Conservation (phyloP, 2,113 vertebrate genomes). For the Origma solitaria region DNA sequence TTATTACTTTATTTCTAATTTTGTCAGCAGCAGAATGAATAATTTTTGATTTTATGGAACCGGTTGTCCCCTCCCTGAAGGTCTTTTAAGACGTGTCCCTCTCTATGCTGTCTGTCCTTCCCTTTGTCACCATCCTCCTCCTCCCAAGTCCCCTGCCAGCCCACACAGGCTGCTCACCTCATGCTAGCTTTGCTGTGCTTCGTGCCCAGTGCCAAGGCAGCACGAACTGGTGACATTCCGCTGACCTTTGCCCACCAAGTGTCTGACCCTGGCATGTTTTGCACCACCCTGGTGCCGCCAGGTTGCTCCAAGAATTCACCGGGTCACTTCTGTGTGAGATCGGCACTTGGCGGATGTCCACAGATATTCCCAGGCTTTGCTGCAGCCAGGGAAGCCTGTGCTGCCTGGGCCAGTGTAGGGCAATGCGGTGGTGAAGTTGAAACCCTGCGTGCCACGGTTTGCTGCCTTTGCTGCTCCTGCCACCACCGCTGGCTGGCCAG, state of each 20-base stretch:
- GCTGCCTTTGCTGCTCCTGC: neutral
- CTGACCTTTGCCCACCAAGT: neutral
- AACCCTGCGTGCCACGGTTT: neutral
- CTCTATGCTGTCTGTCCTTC: neutral
- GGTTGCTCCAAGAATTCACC: neutral
- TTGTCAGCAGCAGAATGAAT: conserved; percentile 53
- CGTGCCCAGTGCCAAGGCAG: neutral
- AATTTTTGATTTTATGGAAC: conserved; percentile 21
- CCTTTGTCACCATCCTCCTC: neutral
- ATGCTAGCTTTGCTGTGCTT: neutral
- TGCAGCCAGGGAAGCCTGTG: neutral
- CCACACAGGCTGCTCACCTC: neutral
- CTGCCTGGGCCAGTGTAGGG: accelerated
- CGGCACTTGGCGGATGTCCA: neutral
- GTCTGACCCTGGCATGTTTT: neutral
- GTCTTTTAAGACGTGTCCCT: neutral
- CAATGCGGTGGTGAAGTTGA: neutral
- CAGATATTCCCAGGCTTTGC: neutral
- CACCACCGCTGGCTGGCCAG: accelerated
- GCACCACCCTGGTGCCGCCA: neutral
- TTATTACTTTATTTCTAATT: conserved; percentile 50
- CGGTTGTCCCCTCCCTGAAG: neutral
- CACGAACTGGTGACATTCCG: neutral
- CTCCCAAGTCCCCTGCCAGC: neutral
- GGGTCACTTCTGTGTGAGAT: neutral